A percentile compares a stretch with the other conserved stretches of the same genome.
Conservation (phyloP, 2,888 invertebrate genomes). For the Drosophila rellima region DNA sequence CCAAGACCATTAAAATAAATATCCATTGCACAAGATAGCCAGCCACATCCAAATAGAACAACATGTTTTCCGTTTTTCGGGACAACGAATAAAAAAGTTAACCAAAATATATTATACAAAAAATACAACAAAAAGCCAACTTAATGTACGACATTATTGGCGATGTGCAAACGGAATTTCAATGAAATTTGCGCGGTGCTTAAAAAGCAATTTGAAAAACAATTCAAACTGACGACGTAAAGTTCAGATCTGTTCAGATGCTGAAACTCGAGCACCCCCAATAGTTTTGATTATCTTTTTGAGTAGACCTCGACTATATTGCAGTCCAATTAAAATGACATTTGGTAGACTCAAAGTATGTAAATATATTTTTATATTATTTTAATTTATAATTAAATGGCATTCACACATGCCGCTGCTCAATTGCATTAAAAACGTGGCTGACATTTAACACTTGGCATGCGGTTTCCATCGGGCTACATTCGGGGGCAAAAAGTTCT, state of each 20-base stretch:
- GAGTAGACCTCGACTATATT: slow-evolving; percentile 1
- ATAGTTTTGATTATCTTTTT: slow-evolving; percentile 20
- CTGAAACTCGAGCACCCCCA: slow-evolving; percentile 45
- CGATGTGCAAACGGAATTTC: slow-evolving; percentile 59
- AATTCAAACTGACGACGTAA: slow-evolving; percentile 27
- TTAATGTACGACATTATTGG: slow-evolving; percentile 77
- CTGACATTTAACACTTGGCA: slow-evolving; percentile 77
- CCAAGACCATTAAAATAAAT: slow-evolving; percentile 71
- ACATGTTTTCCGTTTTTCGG: slow-evolving; percentile 38
- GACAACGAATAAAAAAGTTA: slow-evolving; percentile 19
- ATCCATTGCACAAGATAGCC: slow-evolving; percentile 52
- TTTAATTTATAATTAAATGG: slow-evolving; percentile 57
- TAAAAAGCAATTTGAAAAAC: slow-evolving; percentile 67
- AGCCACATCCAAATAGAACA: slow-evolving; percentile 41
- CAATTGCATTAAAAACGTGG: slow-evolving; percentile 61
- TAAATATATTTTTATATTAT: slow-evolving; percentile 34
- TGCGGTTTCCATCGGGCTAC: slow-evolving; percentile 52
- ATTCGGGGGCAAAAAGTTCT: slow-evolving; percentile 23
- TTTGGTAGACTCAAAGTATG: slow-evolving; percentile 36
- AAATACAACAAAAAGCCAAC: slow-evolving; percentile 38
- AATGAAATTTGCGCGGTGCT: slow-evolving; percentile 60
- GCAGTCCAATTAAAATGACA: slow-evolving; percentile 57
- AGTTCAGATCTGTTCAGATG: slow-evolving; percentile 19
- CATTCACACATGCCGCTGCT: slow-evolving; percentile 40
- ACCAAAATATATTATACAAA: slow-evolving; percentile 30